phyloP scores from a whole-genome alignment of 2,888 invertebrate species.

The Microdon myrmicae region DNA sequence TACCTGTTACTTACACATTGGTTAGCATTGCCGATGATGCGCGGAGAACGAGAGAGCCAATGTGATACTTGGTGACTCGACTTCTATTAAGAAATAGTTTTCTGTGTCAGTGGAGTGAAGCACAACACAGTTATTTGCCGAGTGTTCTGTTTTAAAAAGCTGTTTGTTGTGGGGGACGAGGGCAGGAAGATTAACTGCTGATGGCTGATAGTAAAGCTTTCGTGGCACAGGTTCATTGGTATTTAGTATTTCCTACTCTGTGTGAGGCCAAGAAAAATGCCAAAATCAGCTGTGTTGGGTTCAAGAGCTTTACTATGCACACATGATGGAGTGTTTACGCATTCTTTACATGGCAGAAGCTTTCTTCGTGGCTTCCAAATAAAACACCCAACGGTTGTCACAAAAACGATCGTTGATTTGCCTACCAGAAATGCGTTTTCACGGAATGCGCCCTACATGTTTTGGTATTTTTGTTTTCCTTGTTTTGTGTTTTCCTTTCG shows the following conservation, averaged over 20 bases:
- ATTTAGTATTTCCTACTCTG: constrained; percentile 2
- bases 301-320: constrained; percentile 4
- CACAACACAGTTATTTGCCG: constrained; percentile 17
- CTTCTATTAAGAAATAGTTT: constrained; percentile 32
- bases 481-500: no score
- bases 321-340: constrained; percentile 19
- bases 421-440: no score
- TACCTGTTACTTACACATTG: constrained; percentile 24
- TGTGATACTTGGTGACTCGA: constrained; percentile 8
- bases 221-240: constrained; percentile 13
- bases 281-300: constrained; percentile 21
- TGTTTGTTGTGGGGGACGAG: background rate
- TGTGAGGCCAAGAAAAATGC: constrained; percentile 15
- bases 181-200: constrained; percentile 2
- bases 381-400: no score
- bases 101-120: constrained; percentile 47
- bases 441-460: no score
- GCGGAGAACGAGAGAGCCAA: constrained; percentile 17
- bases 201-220: constrained; percentile 7
- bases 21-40: background rate
- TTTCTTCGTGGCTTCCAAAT: no score
- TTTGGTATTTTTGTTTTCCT: no score
- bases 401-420: no score
- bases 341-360: no score
- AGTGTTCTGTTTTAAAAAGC: background rate